Percentiles rank a stretch among this genome's conserved stretches.
phyloP scores from a whole-genome alignment of 2,888 invertebrate species.

The Clivina fossor region DNA sequence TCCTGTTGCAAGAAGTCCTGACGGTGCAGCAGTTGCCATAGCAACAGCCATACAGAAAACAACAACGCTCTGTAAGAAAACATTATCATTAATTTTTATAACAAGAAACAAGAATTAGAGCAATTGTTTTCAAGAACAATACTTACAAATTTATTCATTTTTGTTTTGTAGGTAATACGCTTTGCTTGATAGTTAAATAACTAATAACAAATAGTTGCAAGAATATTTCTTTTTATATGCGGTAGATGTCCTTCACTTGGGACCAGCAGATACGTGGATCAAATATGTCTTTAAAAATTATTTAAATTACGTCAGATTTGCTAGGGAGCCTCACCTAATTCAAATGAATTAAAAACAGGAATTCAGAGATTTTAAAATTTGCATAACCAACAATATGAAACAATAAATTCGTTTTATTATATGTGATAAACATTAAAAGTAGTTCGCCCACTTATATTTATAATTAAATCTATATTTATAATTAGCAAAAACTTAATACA shows the following conservation, averaged over 20 bases:
- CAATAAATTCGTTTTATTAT: conserved; percentile 3
- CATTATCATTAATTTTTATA: conserved; percentile 3
- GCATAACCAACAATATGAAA: conserved; percentile 13
- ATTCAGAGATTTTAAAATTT: conserved; percentile 12
- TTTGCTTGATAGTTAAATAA: conserved; percentile 9
- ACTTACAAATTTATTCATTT: conserved; percentile 25
- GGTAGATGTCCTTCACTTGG: conserved; percentile 16
- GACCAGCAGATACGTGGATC: conserved; percentile 1
- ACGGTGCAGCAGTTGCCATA: conserved; percentile 17
- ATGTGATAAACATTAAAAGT: background rate
- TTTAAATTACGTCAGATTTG: conserved; percentile 24
- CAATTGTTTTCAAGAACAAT: too few species aligned
- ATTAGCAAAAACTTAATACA: too few species aligned
- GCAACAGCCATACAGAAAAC: conserved; percentile 26
- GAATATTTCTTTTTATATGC: conserved; percentile 28
- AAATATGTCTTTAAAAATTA: conserved; percentile 12
- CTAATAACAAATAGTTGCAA: too few species aligned
- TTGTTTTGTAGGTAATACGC: too few species aligned
- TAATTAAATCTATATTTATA: too few species aligned
- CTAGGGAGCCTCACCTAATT: conserved; percentile 21
- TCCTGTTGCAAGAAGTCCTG: background rate
- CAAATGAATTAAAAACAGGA: conserved; percentile 16
- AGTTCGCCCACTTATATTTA: conserved; percentile 6
- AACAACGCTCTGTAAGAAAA: conserved; percentile 20
- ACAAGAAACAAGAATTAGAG: background rate